Conservation (phyloP, 2,888 invertebrate species). For the Epistrophella euchroma region DNA sequence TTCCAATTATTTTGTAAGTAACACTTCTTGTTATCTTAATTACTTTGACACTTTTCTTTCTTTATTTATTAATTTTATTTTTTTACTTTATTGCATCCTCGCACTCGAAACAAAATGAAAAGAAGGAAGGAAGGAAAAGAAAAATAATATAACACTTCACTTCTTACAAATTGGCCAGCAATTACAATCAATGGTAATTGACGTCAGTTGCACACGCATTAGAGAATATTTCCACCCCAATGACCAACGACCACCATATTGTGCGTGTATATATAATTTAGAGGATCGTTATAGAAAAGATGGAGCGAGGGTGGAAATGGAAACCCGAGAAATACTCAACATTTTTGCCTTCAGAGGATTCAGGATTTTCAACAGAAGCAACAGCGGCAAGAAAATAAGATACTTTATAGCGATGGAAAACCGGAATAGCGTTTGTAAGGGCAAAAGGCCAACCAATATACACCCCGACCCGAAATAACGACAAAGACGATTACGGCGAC, state of each 20-base stretch:
- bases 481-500: neutral
- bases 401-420: slow-evolving; percentile 4
- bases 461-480: slow-evolving; percentile 3
- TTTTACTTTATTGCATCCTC: slow-evolving; percentile 18
- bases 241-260: slow-evolving; percentile 25
- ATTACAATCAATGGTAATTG: slow-evolving; percentile 62
- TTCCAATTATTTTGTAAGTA: slow-evolving; percentile 43
- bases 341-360: neutral
- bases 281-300: neutral
- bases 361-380: slow-evolving; percentile 27
- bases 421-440: slow-evolving; percentile 15
- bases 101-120: neutral
- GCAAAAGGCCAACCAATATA: slow-evolving; percentile 24
- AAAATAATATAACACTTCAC: slow-evolving; percentile 34
- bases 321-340: slow-evolving; percentile 5
- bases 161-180: slow-evolving; percentile 56
- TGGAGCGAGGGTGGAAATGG: neutral
- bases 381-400: slow-evolving; percentile 39
- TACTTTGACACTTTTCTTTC: slow-evolving; percentile 46
- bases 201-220: slow-evolving; percentile 54
- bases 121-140: neutral
- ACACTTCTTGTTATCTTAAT: slow-evolving; percentile 49
- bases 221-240: slow-evolving; percentile 14
- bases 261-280: slow-evolving; percentile 34
- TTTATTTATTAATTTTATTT: slow-evolving; percentile 13